A percentile compares a stretch with the other conserved stretches of the same genome.
Evolutionary conservation across 2,113 vertebrate genomes (phyloP).

Genomic region (Cinclus cinclus): DNA sequence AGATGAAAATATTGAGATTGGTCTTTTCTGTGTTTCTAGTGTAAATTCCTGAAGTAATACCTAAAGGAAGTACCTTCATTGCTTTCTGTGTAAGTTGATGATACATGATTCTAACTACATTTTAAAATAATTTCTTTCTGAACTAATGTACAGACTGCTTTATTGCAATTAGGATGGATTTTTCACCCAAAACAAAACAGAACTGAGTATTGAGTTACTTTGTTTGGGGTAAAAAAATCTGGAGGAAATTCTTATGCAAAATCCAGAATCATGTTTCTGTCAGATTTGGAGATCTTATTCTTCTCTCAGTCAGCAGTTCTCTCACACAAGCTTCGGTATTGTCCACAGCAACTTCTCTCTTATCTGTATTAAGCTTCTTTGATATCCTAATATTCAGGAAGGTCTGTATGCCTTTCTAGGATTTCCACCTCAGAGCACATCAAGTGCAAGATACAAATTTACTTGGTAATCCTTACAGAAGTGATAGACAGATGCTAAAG

Average conservation of each 20-base stretch:
- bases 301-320: neutral
- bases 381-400: neutral
- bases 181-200: neutral
- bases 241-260: neutral
- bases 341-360: neutral
- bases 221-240: neutral
- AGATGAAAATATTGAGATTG: constrained; percentile 2
- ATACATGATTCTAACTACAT: neutral
- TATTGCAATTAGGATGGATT: neutral
- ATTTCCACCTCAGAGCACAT: neutral
- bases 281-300: neutral
- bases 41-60: constrained; percentile 9
- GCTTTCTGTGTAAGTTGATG: neutral
- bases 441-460: neutral
- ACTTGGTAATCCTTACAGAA: neutral
- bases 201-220: neutral
- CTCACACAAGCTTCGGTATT: neutral
- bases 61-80: constrained; percentile 2
- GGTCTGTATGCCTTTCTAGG: neutral
- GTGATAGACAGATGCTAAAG: neutral
- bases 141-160: neutral
- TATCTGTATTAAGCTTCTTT: neutral
- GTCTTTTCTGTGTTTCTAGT: constrained; percentile 34
- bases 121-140: neutral
- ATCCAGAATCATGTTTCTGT: neutral